Percentiles rank a stretch among this genome's conserved stretches.
Conservation (phyloP, 1,140 invertebrate genomes). For the Onthophagus taurus region DNA sequence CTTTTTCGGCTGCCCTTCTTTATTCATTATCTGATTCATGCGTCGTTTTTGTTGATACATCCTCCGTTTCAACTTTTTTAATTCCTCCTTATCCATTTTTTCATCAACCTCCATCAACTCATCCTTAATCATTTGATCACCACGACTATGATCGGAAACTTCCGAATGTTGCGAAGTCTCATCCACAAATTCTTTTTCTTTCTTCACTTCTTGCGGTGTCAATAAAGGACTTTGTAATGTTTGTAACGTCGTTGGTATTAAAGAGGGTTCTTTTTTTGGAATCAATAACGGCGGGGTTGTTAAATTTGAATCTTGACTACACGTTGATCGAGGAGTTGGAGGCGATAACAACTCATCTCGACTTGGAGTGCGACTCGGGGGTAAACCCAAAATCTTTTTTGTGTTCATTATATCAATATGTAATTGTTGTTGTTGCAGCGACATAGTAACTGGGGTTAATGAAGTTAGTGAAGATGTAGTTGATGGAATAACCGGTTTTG, state of each 20-base stretch:
- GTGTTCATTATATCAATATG: conserved; percentile 35
- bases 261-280: conserved; percentile 25
- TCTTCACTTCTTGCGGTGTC: conserved; percentile 47
- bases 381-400: conserved; percentile 34
- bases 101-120: conserved; percentile 36
- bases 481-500: conserved; percentile 33
- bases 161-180: conserved; percentile 51
- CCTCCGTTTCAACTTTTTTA: conserved; percentile 68
- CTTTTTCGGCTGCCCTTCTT: conserved; percentile 59
- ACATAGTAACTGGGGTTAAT: conserved; percentile 8
- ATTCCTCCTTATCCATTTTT: conserved; percentile 42
- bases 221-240: conserved; percentile 30
- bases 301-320: conserved; percentile 35
- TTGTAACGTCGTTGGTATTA: conserved; percentile 15
- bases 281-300: conserved; percentile 33
- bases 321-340: conserved; percentile 30
- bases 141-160: conserved; percentile 47
- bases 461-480: conserved; percentile 17
- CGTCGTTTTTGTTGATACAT: conserved; percentile 76
- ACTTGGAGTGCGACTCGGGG: conserved; percentile 33
- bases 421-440: conserved; percentile 24
- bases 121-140: conserved; percentile 47
- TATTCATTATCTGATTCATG: conserved; percentile 46
- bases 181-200: conserved; percentile 51
- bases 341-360: conserved; percentile 37